Percentiles rank a stretch among this genome's conserved stretches.
phyloP scores from a whole-genome alignment of 2,797 vertebrate genomes.

The Enteromius treurensis region DNA sequence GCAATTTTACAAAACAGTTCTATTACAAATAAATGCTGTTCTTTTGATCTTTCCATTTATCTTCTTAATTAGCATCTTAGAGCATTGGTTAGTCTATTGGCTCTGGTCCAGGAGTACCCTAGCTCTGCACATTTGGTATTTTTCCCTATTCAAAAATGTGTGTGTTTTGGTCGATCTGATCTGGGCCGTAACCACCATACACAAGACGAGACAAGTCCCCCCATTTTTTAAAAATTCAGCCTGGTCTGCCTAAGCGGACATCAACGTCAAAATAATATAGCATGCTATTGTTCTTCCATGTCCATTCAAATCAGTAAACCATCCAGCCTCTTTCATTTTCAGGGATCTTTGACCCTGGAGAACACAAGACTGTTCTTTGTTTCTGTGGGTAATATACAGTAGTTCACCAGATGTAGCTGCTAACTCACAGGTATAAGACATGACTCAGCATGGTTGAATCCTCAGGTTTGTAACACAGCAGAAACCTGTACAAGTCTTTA shows the following conservation, averaged over 20 bases:
- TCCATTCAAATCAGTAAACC: not conserved
- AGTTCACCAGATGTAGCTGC: not conserved
- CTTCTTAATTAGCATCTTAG: not conserved
- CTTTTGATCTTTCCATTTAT: not conserved
- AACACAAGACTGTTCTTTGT: not conserved
- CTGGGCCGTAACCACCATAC: too few relatives aligned
- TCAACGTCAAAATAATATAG: not conserved
- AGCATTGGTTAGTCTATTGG: not conserved
- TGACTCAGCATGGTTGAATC: conserved; percentile 28
- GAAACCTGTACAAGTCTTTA: not conserved
- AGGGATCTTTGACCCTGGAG: not conserved
- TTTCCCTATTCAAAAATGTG: not conserved
- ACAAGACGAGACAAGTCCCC: too few relatives aligned
- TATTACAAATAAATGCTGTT: not conserved
- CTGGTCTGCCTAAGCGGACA: too few relatives aligned
- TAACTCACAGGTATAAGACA: conserved; percentile 26
- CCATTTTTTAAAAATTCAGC: too few relatives aligned
- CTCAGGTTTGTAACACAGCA: conserved; percentile 5
- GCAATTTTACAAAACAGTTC: not conserved
- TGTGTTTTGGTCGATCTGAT: too few relatives aligned
- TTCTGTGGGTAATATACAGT: not conserved
- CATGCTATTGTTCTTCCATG: not conserved
- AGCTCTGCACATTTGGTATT: not conserved
- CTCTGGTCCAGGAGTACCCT: not conserved
- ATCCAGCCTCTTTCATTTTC: not conserved